A percentile compares a stretch with the other conserved stretches of the same genome.
Evolutionary conservation across 2,888 invertebrate species (phyloP).

Genomic region (Drosophila pullipes): DNA sequence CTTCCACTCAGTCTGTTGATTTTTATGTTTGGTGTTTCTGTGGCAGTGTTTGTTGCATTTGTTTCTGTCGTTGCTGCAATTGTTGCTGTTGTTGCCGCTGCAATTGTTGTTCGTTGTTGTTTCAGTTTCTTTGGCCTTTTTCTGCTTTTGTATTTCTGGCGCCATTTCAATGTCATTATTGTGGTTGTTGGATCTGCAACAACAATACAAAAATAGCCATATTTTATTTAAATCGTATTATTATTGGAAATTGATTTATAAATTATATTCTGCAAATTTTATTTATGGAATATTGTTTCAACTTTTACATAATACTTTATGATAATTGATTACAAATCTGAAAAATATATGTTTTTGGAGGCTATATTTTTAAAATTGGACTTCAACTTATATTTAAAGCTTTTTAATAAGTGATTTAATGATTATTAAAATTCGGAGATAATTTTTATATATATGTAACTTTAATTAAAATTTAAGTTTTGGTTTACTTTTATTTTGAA

Average conservation of each 20-base stretch:
- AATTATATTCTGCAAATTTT: too few species aligned
- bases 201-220: conserved; percentile 26
- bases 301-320: background rate
- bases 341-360: background rate
- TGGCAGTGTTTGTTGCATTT: conserved; percentile 29
- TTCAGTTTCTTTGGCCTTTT: conserved; percentile 77
- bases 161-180: conserved; percentile 85
- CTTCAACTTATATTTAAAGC: background rate
- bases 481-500: background rate
- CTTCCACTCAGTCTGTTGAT: conserved; percentile 69
- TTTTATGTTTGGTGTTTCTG: conserved; percentile 35
- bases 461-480: background rate
- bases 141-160: conserved; percentile 84
- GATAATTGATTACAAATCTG: background rate
- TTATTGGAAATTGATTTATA: background rate
- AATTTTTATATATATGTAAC: background rate
- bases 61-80: conserved; percentile 36
- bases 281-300: background rate
- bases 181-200: conserved; percentile 71
- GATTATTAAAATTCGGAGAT: background rate
- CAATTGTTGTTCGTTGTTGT: conserved; percentile 67
- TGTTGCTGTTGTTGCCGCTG: conserved; percentile 53
- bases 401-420: too few species aligned
- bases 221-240: background rate
- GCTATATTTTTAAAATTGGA: background rate